Conservation (phyloP, 2,888 invertebrate genomes). For the Eupeodes latifasciatus region DNA sequence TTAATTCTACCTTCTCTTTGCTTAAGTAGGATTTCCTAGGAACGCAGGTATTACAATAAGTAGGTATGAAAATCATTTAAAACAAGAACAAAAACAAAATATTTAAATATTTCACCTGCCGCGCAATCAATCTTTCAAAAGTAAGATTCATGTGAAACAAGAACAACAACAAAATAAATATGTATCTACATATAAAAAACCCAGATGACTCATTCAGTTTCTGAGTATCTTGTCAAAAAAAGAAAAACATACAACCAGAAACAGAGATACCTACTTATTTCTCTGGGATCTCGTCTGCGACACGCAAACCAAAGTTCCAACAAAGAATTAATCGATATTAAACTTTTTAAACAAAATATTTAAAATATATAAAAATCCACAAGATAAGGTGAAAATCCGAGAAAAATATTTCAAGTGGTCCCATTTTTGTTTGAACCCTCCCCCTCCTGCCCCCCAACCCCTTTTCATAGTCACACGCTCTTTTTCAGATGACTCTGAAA, state of each 20-base stretch:
- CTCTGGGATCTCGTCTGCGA: background rate
- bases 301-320: background rate
- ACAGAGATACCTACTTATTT: background rate
- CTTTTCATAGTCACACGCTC: too few relatives aligned
- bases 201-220: constrained; percentile 50
- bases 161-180: background rate
- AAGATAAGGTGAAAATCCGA: constrained; percentile 10
- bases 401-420: constrained; percentile 22
- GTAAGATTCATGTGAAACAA: background rate
- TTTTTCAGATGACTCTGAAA: background rate
- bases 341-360: constrained; percentile 15
- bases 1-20: too few relatives aligned
- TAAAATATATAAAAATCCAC: constrained; percentile 19
- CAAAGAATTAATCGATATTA: background rate
- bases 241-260: constrained; percentile 9
- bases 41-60: too few relatives aligned
- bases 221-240: constrained; percentile 44
- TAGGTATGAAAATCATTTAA: too few relatives aligned
- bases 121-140: constrained; percentile 15
- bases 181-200: background rate
- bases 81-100: too few relatives aligned
- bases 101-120: constrained; percentile 40
- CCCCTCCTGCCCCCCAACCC: background rate
- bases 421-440: background rate
- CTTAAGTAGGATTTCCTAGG: too few relatives aligned